Conservation (phyloP, 2,113 vertebrate species). For the Oreocharis arfaki region DNA sequence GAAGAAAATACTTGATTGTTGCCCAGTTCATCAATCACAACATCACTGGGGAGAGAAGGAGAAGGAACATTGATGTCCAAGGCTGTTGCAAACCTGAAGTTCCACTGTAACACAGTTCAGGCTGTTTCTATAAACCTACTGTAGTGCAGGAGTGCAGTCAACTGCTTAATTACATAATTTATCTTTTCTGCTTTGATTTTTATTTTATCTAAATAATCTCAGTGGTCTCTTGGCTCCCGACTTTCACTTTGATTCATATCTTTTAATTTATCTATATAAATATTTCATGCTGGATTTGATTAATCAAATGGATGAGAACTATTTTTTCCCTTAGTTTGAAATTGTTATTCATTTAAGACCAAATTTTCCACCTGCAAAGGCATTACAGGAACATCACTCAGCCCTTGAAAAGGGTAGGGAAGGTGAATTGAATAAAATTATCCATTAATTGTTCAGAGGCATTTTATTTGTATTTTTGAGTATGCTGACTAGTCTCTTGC, state of each 20-base stretch:
- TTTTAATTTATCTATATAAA: slow-evolving; percentile 38
- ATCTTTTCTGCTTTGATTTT: slow-evolving; percentile 19
- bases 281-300: slow-evolving; percentile 19
- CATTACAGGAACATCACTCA: background rate
- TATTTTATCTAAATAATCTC: slow-evolving; percentile 15
- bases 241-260: slow-evolving; percentile 13
- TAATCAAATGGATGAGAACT: background rate
- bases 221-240: background rate
- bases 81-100: background rate
- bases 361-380: background rate
- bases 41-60: background rate
- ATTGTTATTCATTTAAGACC: background rate
- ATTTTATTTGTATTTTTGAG: background rate
- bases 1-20: background rate
- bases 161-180: background rate
- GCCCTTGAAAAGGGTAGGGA: background rate
- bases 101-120: background rate
- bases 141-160: background rate
- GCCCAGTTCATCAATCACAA: background rate
- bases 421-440: background rate
- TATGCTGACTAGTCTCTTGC: background rate
- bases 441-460: background rate
- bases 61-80: background rate
- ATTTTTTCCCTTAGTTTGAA: background rate
- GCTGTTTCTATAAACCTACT: background rate